Evolutionary conservation across 2,888 invertebrate species (phyloP), one percentile per base, ranked within the genome.

Genomic region (Idaea biselata): DNA sequence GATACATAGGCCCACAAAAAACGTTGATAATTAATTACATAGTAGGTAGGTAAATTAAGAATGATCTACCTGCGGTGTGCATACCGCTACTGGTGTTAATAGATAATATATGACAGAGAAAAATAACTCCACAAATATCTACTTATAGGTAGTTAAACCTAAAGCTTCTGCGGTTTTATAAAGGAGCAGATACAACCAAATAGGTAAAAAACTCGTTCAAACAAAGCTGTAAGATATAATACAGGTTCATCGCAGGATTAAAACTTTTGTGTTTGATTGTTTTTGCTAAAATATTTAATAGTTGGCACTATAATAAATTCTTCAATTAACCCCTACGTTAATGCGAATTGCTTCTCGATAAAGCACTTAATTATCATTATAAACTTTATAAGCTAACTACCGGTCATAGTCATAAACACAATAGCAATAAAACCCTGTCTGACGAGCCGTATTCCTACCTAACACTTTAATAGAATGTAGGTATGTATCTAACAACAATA

Each of bases 51-150:
- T 4, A 44, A 6, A 44, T 44, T 44, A 44, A 44, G 44, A n/a
- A 58, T 18, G 66, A 65, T 69, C 25, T 25, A n/a, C 5, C 25
- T 25, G 25, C 5, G n/a, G 63, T 71, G 69, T 70, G 65, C n/a
- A 14, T 64, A 65, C 14, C 14, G 59, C 56, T 62, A 72, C 72
- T 55, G 73, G 73, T 72, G 72, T 71, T 65, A 73, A 69, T 67
- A 44, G 44, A 11, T n/a, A n/a, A n/a, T 44, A 44, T 14, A 14
- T 11, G 3, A 44, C 14, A 44, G 44, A 44, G 3, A 14, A 14
- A 44, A 44, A 44, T 0, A 11, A 33, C 14, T 11, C 32, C 32
- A 33, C 25, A 6, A 33, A 1, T 11, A 44, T n/a, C n/a, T 44
- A 44, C 44, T 14, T 44, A 44, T 32, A 32, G 7, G 11, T 25